phyloP scores from a whole-genome alignment of 2,113 vertebrate genomes.

The Zingel zingel region DNA sequence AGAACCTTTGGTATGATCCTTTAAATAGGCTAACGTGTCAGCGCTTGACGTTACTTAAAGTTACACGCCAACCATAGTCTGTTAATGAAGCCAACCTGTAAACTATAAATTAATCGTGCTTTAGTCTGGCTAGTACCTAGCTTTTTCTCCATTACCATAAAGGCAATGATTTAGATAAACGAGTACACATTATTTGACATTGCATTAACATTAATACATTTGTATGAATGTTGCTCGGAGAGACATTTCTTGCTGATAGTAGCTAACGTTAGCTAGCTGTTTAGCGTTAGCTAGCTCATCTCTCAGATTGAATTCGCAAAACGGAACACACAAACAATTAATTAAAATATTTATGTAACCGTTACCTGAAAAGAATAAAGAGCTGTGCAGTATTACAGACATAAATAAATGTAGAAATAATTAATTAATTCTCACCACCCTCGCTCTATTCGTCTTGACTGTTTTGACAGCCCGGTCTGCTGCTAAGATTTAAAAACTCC shows the following conservation, averaged over 20 bases:
- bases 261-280: conserved; percentile 39
- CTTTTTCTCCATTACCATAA: accelerated
- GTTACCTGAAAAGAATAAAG: neutral
- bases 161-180: accelerated
- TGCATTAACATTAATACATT: neutral
- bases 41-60: too few relatives aligned
- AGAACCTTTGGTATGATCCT: neutral
- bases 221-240: neutral
- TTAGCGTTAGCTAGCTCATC: conserved; percentile 37
- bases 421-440: conserved; percentile 38
- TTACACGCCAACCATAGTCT: too few relatives aligned
- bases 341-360: neutral
- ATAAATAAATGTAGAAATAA: neutral
- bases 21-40: conserved; percentile 6
- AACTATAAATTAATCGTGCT: neutral
- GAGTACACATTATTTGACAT: neutral
- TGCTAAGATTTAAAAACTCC: conserved; percentile 74
- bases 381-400: accelerated
- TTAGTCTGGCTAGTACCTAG: neutral
- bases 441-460: neutral
- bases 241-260: neutral
- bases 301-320: neutral
- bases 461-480: conserved; percentile 69
- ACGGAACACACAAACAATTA: neutral
- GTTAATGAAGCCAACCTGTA: too few relatives aligned